These are phyloP conservation scores for Chironomus riparius DNA, from an alignment of 2,888 invertebrate genomes.

Conservation along the genomic window DNA sequence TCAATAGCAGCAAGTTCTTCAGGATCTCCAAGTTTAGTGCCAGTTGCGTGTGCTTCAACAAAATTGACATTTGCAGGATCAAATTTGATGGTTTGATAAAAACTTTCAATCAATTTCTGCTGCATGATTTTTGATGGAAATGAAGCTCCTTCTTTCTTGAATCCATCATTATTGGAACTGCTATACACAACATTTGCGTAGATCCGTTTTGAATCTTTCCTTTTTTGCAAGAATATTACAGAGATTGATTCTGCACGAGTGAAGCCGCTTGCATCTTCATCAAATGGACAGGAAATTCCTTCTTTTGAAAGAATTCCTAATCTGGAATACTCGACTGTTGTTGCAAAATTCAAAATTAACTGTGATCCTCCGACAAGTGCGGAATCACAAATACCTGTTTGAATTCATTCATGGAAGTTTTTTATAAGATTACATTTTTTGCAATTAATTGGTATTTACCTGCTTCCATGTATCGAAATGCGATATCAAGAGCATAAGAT, in stretches of 20 bases:
- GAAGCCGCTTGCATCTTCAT: constrained; percentile 50
- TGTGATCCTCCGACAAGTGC: too few species aligned
- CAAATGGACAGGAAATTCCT: constrained; percentile 22
- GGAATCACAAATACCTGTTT: too few species aligned
- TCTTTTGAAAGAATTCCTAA: too few species aligned
- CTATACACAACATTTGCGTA: constrained; percentile 56
- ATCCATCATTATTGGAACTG: constrained; percentile 50
- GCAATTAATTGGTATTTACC: background rate
- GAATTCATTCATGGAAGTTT: too few species aligned
- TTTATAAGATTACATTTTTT: too few species aligned
- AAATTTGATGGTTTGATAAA: constrained; percentile 51
- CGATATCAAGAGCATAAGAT: constrained; percentile 74
- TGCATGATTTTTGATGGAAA: constrained; percentile 34
- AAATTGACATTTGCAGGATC: constrained; percentile 46
- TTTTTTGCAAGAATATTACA: constrained; percentile 46
- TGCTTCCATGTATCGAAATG: constrained; percentile 53
- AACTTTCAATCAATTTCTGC: constrained; percentile 40
- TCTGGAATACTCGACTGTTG: too few species aligned
- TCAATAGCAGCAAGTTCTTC: constrained; percentile 81
- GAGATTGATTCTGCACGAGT: constrained; percentile 44
- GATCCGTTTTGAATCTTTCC: constrained; percentile 48
- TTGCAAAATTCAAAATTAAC: too few species aligned
- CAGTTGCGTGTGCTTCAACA: constrained; percentile 54
- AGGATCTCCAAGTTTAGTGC: constrained; percentile 74
- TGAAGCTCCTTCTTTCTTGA: constrained; percentile 34